Evolutionary conservation across 2,797 vertebrate species (phyloP).

Genomic region (Pipistrellus nathusii): DNA sequence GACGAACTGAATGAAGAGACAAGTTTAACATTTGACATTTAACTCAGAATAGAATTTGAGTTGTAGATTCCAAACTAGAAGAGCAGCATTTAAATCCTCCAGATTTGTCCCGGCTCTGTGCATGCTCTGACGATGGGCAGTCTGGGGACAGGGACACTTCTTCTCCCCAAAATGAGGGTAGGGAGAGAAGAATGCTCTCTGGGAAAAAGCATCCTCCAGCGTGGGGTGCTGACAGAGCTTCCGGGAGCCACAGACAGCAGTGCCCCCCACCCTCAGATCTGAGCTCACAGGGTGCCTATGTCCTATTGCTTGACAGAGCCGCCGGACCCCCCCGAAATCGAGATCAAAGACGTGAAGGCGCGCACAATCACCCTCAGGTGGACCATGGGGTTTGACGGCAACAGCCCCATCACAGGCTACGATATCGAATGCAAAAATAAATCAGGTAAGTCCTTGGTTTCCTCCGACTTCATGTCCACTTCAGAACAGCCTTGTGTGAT

Average conservation of each 20-base stretch:
- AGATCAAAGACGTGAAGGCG: conserved; percentile 97
- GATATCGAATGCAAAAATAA: conserved; percentile 99
- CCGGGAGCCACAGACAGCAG: rapidly evolving
- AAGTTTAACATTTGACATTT: neutral
- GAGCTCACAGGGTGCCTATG: conserved; percentile 38
- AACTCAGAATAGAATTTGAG: neutral
- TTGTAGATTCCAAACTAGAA: neutral
- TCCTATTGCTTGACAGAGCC: conserved; percentile 90
- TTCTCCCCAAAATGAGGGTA: neutral
- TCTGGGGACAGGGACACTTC: neutral
- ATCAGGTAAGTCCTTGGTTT: conserved; percentile 90
- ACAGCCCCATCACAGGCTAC: conserved; percentile 98
- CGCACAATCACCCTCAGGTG: conserved; percentile 97
- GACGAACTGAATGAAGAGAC: rapidly evolving
- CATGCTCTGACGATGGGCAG: neutral
- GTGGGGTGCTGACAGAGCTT: neutral
- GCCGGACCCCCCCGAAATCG: conserved; percentile 98
- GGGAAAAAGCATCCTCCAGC: rapidly evolving
- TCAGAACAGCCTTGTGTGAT: rapidly evolving
- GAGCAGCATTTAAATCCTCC: neutral
- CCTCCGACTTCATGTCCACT: neutral
- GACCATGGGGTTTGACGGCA: conserved; percentile 99
- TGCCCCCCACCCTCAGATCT: neutral
- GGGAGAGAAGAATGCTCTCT: neutral
- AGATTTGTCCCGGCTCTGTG: neutral